Conservation (phyloP, 2,113 vertebrate species). For the Oophaga pumilio region DNA sequence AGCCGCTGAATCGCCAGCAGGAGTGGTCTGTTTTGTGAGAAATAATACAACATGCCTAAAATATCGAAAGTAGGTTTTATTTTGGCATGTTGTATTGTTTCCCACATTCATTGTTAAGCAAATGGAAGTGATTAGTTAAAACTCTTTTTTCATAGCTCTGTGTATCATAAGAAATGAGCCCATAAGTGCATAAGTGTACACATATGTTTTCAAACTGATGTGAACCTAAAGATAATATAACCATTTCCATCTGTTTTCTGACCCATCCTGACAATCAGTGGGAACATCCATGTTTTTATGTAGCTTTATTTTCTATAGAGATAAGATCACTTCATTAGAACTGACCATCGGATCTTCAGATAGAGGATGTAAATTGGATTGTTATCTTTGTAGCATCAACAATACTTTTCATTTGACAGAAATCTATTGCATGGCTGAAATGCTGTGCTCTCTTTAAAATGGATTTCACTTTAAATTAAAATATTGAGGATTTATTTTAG, state of each 20-base stretch:
- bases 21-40: neutral
- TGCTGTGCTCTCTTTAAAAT: neutral
- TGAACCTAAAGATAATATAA: slow-evolving; percentile 25
- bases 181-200: slow-evolving; percentile 1
- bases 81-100: slow-evolving; percentile 28
- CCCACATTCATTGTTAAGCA: slow-evolving; percentile 11
- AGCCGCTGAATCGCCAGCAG: too few relatives aligned
- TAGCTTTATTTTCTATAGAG: neutral
- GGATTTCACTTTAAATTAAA: neutral
- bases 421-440: neutral
- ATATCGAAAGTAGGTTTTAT: neutral
- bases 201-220: slow-evolving; percentile 13
- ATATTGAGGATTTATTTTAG: neutral
- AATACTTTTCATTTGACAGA: slow-evolving; percentile 17
- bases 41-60: neutral
- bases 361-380: neutral
- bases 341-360: neutral
- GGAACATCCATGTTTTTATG: neutral
- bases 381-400: slow-evolving; percentile 12
- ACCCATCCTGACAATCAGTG: neutral
- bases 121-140: slow-evolving; percentile 36
- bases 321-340: slow-evolving; percentile 6
- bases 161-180: neutral
- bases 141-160: neutral
- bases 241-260: slow-evolving; percentile 3